Base-by-base conservation (phyloP, 2,797 vertebrate species). In the Margarornis squamiger region DNA sequence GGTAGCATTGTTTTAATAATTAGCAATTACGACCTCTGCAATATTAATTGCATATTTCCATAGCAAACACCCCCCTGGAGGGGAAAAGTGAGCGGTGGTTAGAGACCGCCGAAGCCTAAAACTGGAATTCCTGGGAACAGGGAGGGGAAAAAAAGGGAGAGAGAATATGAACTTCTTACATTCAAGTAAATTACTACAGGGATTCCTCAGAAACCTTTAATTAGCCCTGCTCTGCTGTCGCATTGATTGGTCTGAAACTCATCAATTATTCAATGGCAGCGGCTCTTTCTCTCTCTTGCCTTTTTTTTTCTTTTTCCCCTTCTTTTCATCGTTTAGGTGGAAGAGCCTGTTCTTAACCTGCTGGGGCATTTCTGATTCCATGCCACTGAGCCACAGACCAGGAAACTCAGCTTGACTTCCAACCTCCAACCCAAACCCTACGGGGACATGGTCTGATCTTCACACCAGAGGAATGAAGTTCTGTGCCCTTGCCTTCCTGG, bases 11-110 rank as follows among this genome's bases (percentile, higher is more conserved):
- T 98, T 99, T 99, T 99, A 99, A 99, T 99, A 99, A 99, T 99
- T 99, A 99, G 99, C 98, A 99, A 98, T 98, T 99, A 99, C 94
- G 98, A 98, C 98, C 95, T 97, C 98, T 98, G 98, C 98, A 98
- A 98, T 99, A 99, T 99, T 99, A 99, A 99, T 99, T 99, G 99
- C 98, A 98, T 99, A 98, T 99, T 98, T 98, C 98, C 98, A 98
- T 98, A 97, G 97, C 96, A 97, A 97, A 97, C 96, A 97, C 98
- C 96, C 98, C 98, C 98, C 98, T 97, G 97, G 98, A 98, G 98
- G 97, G 96, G 88, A 91, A 96, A 98, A 98, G 97, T 95, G 90
- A 98, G 96, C 96, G 95, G 97, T 97, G 98, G 97, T 98, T 98
- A 98, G 98, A 98, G 98, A 98, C 98, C 95, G 98, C 97, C 97